phyloP scores from a whole-genome alignment of 2,797 vertebrate species.

The Sternotherus odoratus region DNA sequence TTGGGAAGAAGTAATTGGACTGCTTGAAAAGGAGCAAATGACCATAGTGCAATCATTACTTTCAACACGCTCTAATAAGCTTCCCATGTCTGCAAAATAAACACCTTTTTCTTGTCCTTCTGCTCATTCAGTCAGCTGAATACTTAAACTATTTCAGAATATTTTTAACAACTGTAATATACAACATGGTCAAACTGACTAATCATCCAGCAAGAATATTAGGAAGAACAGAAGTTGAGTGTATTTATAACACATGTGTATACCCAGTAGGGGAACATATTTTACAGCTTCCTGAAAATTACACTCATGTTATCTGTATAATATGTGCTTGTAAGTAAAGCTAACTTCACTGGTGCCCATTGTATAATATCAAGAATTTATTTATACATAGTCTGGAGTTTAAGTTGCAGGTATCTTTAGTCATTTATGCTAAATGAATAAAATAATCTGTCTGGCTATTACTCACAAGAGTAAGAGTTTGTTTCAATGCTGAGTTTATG shows the following conservation, averaged over 20 bases:
- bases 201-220: accelerated
- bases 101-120: not conserved
- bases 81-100: not conserved
- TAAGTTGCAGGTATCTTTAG: not conserved
- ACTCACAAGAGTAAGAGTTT: not conserved
- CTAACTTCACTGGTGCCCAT: not conserved
- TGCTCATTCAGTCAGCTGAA: not conserved
- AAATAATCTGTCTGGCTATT: not conserved
- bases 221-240: not conserved
- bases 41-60: not conserved
- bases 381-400: not conserved
- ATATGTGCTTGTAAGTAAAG: too few species aligned
- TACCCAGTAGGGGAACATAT: not conserved
- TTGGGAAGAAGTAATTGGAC: not conserved
- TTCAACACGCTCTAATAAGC: accelerated
- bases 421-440: not conserved
- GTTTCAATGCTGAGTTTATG: not conserved
- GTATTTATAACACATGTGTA: accelerated
- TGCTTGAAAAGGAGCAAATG: not conserved
- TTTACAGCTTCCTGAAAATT: not conserved
- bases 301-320: too few species aligned
- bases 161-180: accelerated
- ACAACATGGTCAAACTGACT: accelerated
- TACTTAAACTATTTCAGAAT: not conserved
- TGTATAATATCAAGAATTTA: not conserved